phyloP scores from a whole-genome alignment of 2,113 vertebrate species.

The Nymphicus hollandicus region DNA sequence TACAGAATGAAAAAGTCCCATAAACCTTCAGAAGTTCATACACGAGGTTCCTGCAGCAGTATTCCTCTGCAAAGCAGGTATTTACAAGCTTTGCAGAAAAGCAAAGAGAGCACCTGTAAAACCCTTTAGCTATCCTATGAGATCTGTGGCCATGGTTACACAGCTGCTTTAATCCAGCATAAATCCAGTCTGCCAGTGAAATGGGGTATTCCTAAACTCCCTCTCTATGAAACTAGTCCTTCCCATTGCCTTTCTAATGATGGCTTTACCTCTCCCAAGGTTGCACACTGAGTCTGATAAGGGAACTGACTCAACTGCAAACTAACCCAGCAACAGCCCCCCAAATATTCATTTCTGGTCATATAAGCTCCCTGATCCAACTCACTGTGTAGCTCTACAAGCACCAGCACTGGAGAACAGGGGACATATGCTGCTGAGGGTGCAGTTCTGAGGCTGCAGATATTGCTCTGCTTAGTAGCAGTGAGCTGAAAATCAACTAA shows the following conservation, averaged over 20 bases:
- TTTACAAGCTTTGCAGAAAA: slow-evolving; percentile 12
- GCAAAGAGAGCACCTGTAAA: slow-evolving; percentile 30
- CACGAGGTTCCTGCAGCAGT: neutral
- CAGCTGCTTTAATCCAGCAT: slow-evolving; percentile 48
- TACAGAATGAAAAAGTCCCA: neutral
- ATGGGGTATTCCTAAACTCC: neutral
- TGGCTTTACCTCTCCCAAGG: neutral
- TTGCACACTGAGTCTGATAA: neutral
- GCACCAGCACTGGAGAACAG: neutral
- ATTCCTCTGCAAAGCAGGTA: slow-evolving; percentile 3
- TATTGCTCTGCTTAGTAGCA: neutral
- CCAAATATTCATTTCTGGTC: neutral
- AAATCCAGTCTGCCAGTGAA: slow-evolving; percentile 30
- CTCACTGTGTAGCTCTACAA: neutral
- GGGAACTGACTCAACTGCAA: neutral
- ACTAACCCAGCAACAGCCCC: neutral
- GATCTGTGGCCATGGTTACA: slow-evolving; percentile 63
- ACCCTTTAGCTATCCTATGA: slow-evolving; percentile 15
- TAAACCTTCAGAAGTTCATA: neutral
- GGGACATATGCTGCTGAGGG: neutral
- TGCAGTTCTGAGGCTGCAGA: neutral
- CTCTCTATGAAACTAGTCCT: neutral
- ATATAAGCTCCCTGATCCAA: neutral
- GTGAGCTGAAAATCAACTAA: neutral
- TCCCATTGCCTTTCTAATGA: neutral